Evolutionary conservation across 2,797 vertebrate species (phyloP), one percentile per base, ranked within the genome.

Genomic region (Chelmon rostratus): DNA sequence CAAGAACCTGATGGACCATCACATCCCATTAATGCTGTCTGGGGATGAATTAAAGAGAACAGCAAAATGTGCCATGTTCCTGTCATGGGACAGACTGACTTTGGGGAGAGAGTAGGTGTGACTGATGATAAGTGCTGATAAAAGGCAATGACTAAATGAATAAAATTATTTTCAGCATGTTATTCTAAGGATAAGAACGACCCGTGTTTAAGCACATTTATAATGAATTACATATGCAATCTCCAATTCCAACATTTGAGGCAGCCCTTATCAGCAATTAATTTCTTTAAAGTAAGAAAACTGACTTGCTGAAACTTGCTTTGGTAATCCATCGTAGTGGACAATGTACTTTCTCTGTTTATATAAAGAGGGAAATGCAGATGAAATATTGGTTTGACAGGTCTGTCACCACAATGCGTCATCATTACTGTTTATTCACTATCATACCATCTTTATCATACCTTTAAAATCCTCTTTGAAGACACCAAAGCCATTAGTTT

Each of bases 21-120:
- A 89, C 93, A 91, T 90, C 79, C 88, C 86, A 94, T 95, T 95
- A 94, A 95, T 90, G 89, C 77, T 79, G 91, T 93, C 92, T 85
- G 78, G 76, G 86, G 79, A 82, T 57, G 89, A 89, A 94, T 94
- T 89, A 93, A 92, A 88, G 86, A 82, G 68, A 79, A 82, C 78
- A 46, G 73, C 79, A 79, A 80, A 89, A 69, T 83, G 78, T 79
- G 82, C 69, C 86, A 81, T 83, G 78, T 90, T 91, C 75, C 78
- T 81, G 61, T 84, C 84, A 79, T 74, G 87, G 79, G 85, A 83
- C 86, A 72, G 54, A 78, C 64, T 59, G 79, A 88, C 79, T 77
- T 74, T 79, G 75, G 74, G 61, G 76, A 63, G 23, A 66, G 6
- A 35, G 61, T 15, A 71, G 59, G 59, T 73, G 73, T 79, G 79